Conservation (phyloP, 2,888 invertebrate species). For the Orthosia incerta region DNA sequence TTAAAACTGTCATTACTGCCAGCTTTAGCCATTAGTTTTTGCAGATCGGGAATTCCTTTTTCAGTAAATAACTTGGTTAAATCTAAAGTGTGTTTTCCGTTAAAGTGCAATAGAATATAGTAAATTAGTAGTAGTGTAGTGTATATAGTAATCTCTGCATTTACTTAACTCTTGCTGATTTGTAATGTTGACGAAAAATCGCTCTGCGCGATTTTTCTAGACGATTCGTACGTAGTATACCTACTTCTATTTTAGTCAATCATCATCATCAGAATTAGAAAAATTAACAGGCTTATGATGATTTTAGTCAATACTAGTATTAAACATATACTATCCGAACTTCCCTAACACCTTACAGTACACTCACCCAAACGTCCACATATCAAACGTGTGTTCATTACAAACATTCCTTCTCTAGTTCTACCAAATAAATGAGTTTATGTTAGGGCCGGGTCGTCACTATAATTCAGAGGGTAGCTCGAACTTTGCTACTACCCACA, state of each 20-base stretch:
- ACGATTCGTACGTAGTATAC: neutral
- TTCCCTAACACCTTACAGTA: neutral
- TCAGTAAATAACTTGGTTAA: neutral
- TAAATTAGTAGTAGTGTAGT: too few species aligned
- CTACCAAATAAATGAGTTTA: conserved; percentile 47
- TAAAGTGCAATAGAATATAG: too few species aligned
- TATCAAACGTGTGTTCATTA: conserved; percentile 49
- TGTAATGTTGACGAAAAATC: too few species aligned
- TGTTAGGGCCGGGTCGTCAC: conserved; percentile 40
- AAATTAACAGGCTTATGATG: too few species aligned
- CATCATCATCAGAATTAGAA: too few species aligned
- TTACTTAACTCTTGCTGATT: too few species aligned
- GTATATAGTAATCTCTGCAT: too few species aligned
- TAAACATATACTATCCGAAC: neutral
- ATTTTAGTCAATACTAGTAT: neutral
- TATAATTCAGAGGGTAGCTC: conserved; percentile 48
- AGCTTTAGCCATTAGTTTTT: conserved; percentile 14
- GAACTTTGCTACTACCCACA: conserved; percentile 36
- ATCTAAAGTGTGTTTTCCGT: too few species aligned
- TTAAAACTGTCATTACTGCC: conserved; percentile 38
- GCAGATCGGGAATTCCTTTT: conserved; percentile 11
- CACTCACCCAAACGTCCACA: conserved; percentile 12
- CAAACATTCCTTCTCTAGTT: conserved; percentile 27
- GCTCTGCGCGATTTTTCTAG: too few species aligned
- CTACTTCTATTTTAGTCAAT: neutral